Percentiles rank a stretch among this genome's conserved stretches.
Conservation (phyloP, 2,113 vertebrate genomes). For the Lota lota region DNA sequence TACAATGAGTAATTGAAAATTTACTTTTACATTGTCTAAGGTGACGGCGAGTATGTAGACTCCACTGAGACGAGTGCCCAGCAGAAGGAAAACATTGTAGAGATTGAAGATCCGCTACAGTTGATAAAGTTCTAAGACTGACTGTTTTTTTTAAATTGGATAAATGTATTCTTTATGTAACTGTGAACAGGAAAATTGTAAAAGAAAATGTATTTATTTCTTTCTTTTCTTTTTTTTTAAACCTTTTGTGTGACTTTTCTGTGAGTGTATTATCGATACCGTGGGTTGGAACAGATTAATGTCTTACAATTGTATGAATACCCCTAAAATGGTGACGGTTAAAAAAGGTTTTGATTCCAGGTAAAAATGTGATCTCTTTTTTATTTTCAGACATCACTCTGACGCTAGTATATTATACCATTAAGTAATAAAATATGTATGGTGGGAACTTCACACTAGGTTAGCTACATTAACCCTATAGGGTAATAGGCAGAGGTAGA, state of each 20-base stretch:
- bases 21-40: constrained; percentile 20
- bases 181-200: constrained; percentile 42
- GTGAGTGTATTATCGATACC: background rate
- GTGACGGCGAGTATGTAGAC: constrained; percentile 50
- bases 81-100: constrained; percentile 37
- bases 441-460: no score
- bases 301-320: constrained; percentile 9
- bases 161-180: constrained; percentile 26
- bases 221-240: constrained; percentile 17
- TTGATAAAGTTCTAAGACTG: constrained; percentile 48
- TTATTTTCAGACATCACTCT: no score
- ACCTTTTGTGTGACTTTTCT: constrained; percentile 30
- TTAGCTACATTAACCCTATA: no score
- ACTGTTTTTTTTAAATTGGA: constrained; percentile 1
- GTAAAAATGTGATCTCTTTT: no score
- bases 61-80: constrained; percentile 12
- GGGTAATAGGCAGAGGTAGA: no score
- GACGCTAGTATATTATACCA: no score
- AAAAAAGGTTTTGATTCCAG: constrained; percentile 15
- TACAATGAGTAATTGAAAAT: background rate
- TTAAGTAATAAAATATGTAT: no score
- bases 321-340: constrained; percentile 9
- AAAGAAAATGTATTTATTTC: background rate
- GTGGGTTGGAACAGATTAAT: background rate
- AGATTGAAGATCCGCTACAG: constrained; percentile 40